Evolutionary conservation across 2,113 vertebrate species (phyloP), one percentile per base, ranked within the genome.

Genomic region (Plestiodon gilberti): DNA sequence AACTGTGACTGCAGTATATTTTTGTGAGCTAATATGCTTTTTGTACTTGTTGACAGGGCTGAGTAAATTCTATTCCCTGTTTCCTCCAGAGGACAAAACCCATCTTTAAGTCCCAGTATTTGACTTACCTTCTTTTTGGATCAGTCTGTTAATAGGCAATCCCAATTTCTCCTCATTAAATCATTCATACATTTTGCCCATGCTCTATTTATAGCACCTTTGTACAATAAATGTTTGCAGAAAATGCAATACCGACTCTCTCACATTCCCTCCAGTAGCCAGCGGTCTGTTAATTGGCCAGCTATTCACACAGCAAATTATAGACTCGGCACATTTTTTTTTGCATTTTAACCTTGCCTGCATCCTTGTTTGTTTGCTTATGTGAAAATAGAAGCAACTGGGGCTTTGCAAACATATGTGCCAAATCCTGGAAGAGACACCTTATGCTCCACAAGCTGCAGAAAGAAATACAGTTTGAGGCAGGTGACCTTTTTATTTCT

Each of bases 371-470:
- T 43, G 82, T 88, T 89, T 93, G 38, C 85, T 87, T 83, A 67
- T 82, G 86, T 76, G 77, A 87, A 90, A 91, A 88, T 35, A 89
- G 78, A 81, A 86, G 88, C 88, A 74, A 67, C 61, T 8, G 7
- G 28, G 23, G 52, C 64, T 86, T 64, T 90, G 74, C 62, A 74
- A 83, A 84, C 87, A 85, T 61, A 30, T 57, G 28, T 10, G 38
- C 38, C 48, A 62, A 4, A 91, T 82, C 82, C 77, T 78, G 5
- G 17, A 43, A 69, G 69, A 74, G 86, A 18, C 23, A 83, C 67
- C 52, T 92, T 91, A 78, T 78, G 80, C 84, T 88, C 89, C 86
- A 86, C 78, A 88, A 86, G 79, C 86, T 92, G 61, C 59, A 69
- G 10, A 35, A 86, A 90, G 85, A 88, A 85, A 89, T 38, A 14